Evolutionary conservation across 2,113 vertebrate genomes (phyloP).

Genomic region (Grammomys surdaster): DNA sequence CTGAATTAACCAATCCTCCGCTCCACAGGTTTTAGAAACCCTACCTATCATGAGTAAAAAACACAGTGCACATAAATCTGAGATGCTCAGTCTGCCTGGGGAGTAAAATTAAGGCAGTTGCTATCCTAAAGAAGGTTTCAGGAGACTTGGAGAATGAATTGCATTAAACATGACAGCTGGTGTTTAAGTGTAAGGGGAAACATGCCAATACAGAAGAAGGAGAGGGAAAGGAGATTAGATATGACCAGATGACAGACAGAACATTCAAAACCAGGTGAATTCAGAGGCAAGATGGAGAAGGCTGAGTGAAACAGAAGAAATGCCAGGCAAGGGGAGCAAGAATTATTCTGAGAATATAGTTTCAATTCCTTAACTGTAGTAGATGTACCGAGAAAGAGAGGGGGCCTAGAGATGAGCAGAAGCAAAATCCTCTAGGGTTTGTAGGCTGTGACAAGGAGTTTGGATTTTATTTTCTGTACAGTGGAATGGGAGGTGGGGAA

Average conservation of each 20-base stretch:
- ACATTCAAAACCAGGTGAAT: not conserved
- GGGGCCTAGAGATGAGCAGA: not conserved
- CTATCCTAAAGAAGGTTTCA: not conserved
- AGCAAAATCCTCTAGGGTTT: not conserved
- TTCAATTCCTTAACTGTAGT: not conserved
- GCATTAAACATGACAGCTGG: not conserved
- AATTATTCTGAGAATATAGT: not conserved
- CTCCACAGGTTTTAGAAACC: constrained; percentile 39
- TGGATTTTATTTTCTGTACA: not conserved
- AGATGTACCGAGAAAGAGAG: not conserved
- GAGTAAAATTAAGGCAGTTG: not conserved
- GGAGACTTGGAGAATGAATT: not conserved
- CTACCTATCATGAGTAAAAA: constrained; percentile 26
- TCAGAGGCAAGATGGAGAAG: not conserved
- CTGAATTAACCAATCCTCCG: constrained; percentile 34
- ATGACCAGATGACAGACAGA: not conserved
- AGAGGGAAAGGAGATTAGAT: not conserved
- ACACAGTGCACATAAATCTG: not conserved
- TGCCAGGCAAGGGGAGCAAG: not conserved
- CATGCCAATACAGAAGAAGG: not conserved
- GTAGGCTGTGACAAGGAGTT: not conserved
- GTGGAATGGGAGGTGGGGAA: not conserved
- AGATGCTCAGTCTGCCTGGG: not conserved
- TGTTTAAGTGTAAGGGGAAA: not conserved
- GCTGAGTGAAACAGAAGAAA: not conserved